Conservation (phyloP, 2,888 invertebrate species). For the Caenorhabditis auriculariae region DNA sequence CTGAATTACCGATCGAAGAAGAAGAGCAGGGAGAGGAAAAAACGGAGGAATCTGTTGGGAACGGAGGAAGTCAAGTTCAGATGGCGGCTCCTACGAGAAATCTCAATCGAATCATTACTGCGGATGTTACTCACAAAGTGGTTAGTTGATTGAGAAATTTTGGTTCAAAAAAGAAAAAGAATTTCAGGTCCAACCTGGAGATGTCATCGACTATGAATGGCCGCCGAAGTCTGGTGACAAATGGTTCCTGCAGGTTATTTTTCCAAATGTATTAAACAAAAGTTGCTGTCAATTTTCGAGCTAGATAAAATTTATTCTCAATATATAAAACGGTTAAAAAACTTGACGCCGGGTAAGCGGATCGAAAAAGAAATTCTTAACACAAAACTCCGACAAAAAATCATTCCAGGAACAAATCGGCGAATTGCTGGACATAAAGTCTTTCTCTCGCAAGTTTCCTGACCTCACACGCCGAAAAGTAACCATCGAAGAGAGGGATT, state of each 20-base stretch:
- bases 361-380: neutral
- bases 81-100: too few species aligned
- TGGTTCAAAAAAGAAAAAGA: too few species aligned
- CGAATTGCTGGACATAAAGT: slow-evolving; percentile 88
- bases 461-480: slow-evolving; percentile 52
- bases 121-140: too few species aligned
- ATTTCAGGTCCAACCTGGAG: slow-evolving; percentile 43
- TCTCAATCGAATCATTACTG: too few species aligned
- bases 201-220: slow-evolving; percentile 62
- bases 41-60: too few species aligned
- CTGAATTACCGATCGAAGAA: too few species aligned
- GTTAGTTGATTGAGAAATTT: too few species aligned
- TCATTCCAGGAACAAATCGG: slow-evolving; percentile 84
- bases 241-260: slow-evolving; percentile 54
- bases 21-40: too few species aligned
- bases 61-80: too few species aligned
- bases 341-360: neutral
- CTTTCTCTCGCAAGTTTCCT: slow-evolving; percentile 84
- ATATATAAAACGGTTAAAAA: neutral
- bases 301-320: neutral
- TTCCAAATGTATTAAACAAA: slow-evolving; percentile 5
- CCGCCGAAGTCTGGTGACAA: slow-evolving; percentile 56
- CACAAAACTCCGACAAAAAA: neutral
- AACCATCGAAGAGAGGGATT: slow-evolving; percentile 87
- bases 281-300: neutral